phyloP scores from a whole-genome alignment of 2,113 vertebrate genomes.

The Pangasianodon gigas region DNA sequence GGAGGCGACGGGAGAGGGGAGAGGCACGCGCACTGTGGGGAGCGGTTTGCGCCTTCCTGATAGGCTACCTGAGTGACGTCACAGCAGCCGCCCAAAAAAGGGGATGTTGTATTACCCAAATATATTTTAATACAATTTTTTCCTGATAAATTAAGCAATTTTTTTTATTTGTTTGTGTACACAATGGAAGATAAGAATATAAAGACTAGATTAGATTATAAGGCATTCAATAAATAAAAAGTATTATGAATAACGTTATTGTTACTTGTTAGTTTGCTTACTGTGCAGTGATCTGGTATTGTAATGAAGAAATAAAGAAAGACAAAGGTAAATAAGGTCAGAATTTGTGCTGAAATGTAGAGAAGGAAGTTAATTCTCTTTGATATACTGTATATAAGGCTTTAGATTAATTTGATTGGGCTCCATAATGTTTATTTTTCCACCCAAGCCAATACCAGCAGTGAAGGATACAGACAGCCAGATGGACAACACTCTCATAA shows the following conservation, averaged over 20 bases:
- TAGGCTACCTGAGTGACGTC: conserved; percentile 68
- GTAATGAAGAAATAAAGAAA: not conserved
- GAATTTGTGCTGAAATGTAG: not conserved
- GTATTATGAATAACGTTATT: not conserved
- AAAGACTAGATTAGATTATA: not conserved
- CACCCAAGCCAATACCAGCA: not conserved
- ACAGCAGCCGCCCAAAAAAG: conserved; percentile 31
- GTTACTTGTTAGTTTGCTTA: not conserved
- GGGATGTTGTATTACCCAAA: not conserved
- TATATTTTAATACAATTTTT: not conserved
- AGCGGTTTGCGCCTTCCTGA: conserved; percentile 49
- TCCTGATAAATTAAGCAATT: not conserved
- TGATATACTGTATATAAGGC: too few species aligned
- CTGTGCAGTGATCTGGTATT: not conserved
- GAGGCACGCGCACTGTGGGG: conserved; percentile 65
- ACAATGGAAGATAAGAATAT: not conserved
- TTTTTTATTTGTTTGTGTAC: not conserved
- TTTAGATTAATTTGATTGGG: not conserved
- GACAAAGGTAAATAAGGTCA: not conserved
- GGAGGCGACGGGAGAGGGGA: conserved; percentile 40
- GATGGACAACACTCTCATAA: not conserved
- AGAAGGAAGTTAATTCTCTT: too few species aligned
- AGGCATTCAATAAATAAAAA: not conserved
- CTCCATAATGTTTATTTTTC: not conserved
- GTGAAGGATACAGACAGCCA: not conserved